Evolutionary conservation across 1,140 invertebrate species (phyloP).

Genomic region (Venustaconcha ellipsiformis): DNA sequence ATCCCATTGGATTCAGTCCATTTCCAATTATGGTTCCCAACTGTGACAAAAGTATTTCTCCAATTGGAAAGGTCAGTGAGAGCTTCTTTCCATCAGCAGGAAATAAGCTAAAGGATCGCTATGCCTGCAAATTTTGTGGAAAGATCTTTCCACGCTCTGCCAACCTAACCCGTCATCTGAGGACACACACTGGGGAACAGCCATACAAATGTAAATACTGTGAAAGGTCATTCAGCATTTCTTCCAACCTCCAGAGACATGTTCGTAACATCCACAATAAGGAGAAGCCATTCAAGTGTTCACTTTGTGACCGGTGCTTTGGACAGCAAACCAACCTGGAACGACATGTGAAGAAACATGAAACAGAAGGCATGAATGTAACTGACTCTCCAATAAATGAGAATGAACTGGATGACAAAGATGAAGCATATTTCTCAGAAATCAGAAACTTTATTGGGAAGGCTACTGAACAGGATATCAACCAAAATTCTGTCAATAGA

Average conservation of each 20-base stretch:
- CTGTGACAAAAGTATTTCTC: conserved; percentile 16
- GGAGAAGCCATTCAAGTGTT: conserved; percentile 82
- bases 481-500: conserved; percentile 21
- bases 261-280: conserved; percentile 98
- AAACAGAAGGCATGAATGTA: conserved; percentile 75
- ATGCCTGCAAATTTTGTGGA: conserved; percentile 96
- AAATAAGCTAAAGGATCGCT: conserved; percentile 84
- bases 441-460: conserved; percentile 91
- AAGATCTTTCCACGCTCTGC: conserved; percentile 96
- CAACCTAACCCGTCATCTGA: conserved; percentile 93
- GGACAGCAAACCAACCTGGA: conserved; percentile 99
- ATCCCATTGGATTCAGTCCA: conserved; percentile 13
- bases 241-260: conserved; percentile 98
- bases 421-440: conserved; percentile 82
- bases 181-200: conserved; percentile 97
- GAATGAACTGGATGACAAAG: conserved; percentile 80
- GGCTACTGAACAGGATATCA: conserved; percentile 34
- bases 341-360: conserved; percentile 95
- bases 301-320: conserved; percentile 92
- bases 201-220: conserved; percentile 98
- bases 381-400: conserved; percentile 78
- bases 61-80: conserved; percentile 9
- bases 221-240: conserved; percentile 97
- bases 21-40: conserved; percentile 11
- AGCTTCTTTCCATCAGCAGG: conserved; percentile 60